phyloP scores from a whole-genome alignment of 2,113 vertebrate species.

The Oceanodroma tethys region DNA sequence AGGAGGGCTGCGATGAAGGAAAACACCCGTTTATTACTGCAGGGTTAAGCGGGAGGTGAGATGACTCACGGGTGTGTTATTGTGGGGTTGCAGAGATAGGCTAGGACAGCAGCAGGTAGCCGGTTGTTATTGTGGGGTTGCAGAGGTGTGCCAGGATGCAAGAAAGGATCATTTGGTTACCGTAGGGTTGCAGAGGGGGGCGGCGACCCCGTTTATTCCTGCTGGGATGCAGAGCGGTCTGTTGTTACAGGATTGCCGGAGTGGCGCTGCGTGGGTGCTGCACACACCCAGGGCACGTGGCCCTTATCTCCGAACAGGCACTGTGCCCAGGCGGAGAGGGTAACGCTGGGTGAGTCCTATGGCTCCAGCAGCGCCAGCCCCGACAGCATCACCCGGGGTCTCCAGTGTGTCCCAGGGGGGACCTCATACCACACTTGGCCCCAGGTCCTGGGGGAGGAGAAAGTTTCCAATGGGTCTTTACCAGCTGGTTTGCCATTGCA shows the following conservation, averaged over 20 bases:
- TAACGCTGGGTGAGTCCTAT: accelerated
- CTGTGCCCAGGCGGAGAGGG: background rate
- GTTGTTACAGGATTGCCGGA: background rate
- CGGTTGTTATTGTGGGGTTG: background rate
- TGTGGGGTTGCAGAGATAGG: background rate
- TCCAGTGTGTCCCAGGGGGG: accelerated
- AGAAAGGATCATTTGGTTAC: background rate
- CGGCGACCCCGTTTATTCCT: background rate
- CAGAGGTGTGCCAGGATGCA: accelerated
- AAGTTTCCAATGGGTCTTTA: background rate
- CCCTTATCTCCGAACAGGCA: background rate
- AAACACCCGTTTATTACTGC: background rate
- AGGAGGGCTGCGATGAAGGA: background rate
- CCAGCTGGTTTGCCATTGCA: accelerated
- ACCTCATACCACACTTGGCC: background rate
- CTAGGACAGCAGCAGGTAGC: background rate
- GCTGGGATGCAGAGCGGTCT: background rate
- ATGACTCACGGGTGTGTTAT: accelerated
- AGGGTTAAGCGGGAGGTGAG: background rate
- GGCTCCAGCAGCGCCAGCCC: background rate
- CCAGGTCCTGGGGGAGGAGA: background rate
- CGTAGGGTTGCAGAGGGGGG: background rate
- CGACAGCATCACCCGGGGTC: accelerated
- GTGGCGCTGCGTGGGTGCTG: accelerated
- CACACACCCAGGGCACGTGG: background rate